Conservation (phyloP, 2,888 invertebrate genomes). For the Eristalis pertinax region DNA sequence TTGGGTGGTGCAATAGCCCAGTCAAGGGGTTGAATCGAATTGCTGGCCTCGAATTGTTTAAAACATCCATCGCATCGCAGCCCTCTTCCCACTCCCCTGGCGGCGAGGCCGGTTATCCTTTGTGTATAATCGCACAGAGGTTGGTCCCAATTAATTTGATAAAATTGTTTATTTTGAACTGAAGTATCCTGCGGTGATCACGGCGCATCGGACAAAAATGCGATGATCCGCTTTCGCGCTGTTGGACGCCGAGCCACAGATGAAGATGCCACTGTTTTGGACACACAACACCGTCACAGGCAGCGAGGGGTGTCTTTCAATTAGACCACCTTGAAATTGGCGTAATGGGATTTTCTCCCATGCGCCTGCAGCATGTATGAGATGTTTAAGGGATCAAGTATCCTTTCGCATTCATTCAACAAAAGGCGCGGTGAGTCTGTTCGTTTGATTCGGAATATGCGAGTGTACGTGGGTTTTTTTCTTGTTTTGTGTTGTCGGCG, state of each 20-base stretch:
- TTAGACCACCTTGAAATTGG: constrained; percentile 69
- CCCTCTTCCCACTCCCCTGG: not conserved
- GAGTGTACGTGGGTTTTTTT: too few relatives aligned
- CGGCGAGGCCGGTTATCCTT: not conserved
- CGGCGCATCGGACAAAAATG: constrained; percentile 21
- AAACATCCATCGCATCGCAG: constrained; percentile 19
- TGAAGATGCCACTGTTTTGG: constrained; percentile 60
- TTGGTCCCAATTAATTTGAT: constrained; percentile 63
- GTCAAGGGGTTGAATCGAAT: constrained; percentile 43
- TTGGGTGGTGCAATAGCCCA: constrained; percentile 33
- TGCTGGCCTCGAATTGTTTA: constrained; percentile 49
- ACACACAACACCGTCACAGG: constrained; percentile 30
- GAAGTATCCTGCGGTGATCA: constrained; percentile 58
- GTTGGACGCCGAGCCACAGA: constrained; percentile 38
- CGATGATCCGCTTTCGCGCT: constrained; percentile 55
- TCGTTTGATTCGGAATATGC: constrained; percentile 35
- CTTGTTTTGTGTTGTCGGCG: not conserved
- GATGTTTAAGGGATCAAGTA: constrained; percentile 65
- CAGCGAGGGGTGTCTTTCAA: constrained; percentile 35
- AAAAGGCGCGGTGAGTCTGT: constrained; percentile 43
- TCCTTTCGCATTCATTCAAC: constrained; percentile 53
- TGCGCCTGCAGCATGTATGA: constrained; percentile 36
- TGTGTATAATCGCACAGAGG: constrained; percentile 41
- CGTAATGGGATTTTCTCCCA: constrained; percentile 64
- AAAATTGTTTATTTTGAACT: constrained; percentile 59